Conservation (phyloP, 2,113 vertebrate species). For the Ceyx margarethae region DNA sequence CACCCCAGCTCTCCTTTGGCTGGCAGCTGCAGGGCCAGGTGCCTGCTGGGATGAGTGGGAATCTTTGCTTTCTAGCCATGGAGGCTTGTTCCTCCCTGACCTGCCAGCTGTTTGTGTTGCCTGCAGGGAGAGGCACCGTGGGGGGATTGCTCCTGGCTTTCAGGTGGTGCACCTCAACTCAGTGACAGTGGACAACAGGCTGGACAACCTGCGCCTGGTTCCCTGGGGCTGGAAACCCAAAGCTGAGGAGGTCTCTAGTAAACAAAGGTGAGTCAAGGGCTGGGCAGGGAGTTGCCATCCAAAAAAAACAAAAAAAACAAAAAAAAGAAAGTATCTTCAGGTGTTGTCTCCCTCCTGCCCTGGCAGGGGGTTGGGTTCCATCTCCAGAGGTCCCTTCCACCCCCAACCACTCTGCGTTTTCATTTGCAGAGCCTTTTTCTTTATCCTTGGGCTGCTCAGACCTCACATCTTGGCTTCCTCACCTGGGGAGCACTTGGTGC, state of each 20-base stretch:
- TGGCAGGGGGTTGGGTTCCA: too few relatives aligned
- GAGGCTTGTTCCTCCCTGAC: not conserved
- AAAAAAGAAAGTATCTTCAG: not conserved
- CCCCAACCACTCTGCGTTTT: not conserved
- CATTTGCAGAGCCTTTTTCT: not conserved
- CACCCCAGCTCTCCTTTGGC: not conserved
- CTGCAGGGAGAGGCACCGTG: constrained; percentile 93
- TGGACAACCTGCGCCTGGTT: constrained; percentile 94
- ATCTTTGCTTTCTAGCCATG: not conserved
- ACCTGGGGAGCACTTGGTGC: not conserved
- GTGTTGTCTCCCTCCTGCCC: not conserved
- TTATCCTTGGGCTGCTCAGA: rapidly evolving
- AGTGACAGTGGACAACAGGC: constrained; percentile 94
- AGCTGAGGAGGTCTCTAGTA: constrained; percentile 93
- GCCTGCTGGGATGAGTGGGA: not conserved
- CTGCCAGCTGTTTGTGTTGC: not conserved
- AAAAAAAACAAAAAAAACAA: not conserved
- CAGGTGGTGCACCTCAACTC: constrained; percentile 97
- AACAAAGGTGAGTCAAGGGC: constrained; percentile 83
- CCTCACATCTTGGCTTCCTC: rapidly evolving
- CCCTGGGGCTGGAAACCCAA: constrained; percentile 92
- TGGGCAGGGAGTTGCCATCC: not conserved
- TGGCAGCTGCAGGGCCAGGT: rapidly evolving
- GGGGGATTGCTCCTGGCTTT: constrained; percentile 93
- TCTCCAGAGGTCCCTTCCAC: too few relatives aligned